Evolutionary conservation across 2,888 invertebrate genomes (phyloP).

Genomic region (Nomada fucata): DNA sequence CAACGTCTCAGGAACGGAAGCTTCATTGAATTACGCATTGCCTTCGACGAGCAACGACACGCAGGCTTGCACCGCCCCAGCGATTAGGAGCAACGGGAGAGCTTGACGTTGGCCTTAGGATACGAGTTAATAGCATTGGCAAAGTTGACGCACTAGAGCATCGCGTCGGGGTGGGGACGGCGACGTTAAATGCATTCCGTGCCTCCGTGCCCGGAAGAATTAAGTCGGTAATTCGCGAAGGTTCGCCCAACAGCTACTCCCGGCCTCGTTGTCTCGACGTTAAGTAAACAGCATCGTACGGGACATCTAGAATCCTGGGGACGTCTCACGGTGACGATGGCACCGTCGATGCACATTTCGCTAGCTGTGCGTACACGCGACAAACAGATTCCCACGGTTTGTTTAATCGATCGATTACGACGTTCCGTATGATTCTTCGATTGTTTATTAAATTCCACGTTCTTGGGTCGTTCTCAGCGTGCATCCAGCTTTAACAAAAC

Average conservation of each 20-base stretch:
- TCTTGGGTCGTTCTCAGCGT: no score
- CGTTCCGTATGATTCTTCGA: no score
- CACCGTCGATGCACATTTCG: constrained; percentile 15
- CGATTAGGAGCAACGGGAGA: constrained; percentile 34
- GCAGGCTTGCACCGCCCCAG: constrained; percentile 14
- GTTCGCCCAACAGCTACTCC: constrained; percentile 65
- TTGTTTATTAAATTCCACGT: no score
- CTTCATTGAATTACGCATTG: constrained; percentile 51
- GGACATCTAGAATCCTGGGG: not conserved
- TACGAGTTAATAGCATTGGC: constrained; percentile 66
- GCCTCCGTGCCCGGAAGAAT: constrained; percentile 67
- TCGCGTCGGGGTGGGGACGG: constrained; percentile 7
- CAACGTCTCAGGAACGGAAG: not conserved
- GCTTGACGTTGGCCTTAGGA: constrained; percentile 60
- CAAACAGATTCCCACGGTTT: no score
- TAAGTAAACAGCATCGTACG: constrained; percentile 59
- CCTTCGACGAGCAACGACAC: constrained; percentile 38
- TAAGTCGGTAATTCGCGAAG: constrained; percentile 69
- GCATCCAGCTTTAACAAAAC: no score
- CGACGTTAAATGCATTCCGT: constrained; percentile 64
- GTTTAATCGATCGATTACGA: no score
- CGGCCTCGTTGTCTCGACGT: constrained; percentile 61
- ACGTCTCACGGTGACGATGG: constrained; percentile 20
- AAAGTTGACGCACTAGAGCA: constrained; percentile 45
- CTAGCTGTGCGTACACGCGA: no score